A percentile compares a stretch with the other conserved stretches of the same genome.
phyloP scores from a whole-genome alignment of 2,113 vertebrate species.

The Toxotes chatareus region DNA sequence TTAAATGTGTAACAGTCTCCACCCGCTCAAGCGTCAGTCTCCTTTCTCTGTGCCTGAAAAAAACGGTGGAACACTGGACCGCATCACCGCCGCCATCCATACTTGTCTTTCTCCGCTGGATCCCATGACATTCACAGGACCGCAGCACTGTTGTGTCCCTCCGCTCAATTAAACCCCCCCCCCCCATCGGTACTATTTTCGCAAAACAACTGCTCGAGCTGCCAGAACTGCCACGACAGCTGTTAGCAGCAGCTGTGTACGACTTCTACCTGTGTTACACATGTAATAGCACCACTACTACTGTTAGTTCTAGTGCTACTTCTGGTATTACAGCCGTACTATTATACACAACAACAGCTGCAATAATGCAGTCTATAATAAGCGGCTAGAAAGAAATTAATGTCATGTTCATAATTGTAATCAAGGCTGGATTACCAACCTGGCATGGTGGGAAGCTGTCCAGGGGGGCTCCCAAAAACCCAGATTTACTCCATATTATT shows the following conservation, averaged over 20 bases:
- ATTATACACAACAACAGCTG: neutral
- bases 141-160: constrained; percentile 71
- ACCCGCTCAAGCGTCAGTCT: constrained; percentile 82
- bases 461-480: neutral
- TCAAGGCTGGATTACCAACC: neutral
- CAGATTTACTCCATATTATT: neutral
- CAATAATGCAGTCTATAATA: neutral
- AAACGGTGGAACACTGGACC: constrained; percentile 77
- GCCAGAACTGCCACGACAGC: neutral
- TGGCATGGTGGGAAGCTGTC: neutral
- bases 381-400: neutral
- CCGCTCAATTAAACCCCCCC: constrained; percentile 59
- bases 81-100: constrained; percentile 77
- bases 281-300: neutral
- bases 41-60: constrained; percentile 74
- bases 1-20: constrained; percentile 86
- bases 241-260: neutral
- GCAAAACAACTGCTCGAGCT: neutral
- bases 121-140: constrained; percentile 70
- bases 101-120: constrained; percentile 82
- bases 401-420: neutral
- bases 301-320: neutral
- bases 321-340: neutral
- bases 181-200: constrained; percentile 54
- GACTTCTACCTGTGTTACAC: neutral